phyloP scores from a whole-genome alignment of 2,888 invertebrate genomes.

The Xestobium rufovillosum region DNA sequence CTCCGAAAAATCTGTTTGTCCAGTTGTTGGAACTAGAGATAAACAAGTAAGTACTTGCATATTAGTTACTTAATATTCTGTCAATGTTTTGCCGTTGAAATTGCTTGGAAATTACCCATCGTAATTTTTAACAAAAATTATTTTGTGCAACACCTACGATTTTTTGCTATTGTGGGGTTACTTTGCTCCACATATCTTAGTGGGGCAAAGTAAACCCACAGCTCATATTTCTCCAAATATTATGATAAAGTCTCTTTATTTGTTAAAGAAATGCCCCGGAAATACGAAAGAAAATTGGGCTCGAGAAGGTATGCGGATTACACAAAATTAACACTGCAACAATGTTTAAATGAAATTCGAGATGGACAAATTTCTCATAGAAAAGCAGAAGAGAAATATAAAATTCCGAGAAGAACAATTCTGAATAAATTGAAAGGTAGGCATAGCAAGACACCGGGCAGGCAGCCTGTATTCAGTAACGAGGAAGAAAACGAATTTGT shows the following conservation, averaged over 20 bases:
- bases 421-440: conserved; percentile 11
- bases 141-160: too few species aligned
- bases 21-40: too few species aligned
- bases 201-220: too few species aligned
- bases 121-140: too few species aligned
- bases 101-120: too few species aligned
- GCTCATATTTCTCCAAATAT: too few species aligned
- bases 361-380: conserved; percentile 11
- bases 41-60: too few species aligned
- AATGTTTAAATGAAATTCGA: conserved; percentile 9
- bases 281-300: conserved; percentile 7
- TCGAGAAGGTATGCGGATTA: conserved; percentile 11
- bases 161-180: not conserved
- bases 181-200: not conserved
- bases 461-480: conserved; percentile 5
- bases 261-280: not conserved
- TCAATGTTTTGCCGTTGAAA: too few species aligned
- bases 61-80: too few species aligned
- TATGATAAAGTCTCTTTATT: too few species aligned
- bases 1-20: too few species aligned
- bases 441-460: conserved; percentile 5
- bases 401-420: conserved; percentile 10
- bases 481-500: conserved; percentile 7
- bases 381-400: conserved; percentile 8
- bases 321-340: conserved; percentile 10